Conservation (phyloP, 2,113 vertebrate species). For the Rhea americana region DNA sequence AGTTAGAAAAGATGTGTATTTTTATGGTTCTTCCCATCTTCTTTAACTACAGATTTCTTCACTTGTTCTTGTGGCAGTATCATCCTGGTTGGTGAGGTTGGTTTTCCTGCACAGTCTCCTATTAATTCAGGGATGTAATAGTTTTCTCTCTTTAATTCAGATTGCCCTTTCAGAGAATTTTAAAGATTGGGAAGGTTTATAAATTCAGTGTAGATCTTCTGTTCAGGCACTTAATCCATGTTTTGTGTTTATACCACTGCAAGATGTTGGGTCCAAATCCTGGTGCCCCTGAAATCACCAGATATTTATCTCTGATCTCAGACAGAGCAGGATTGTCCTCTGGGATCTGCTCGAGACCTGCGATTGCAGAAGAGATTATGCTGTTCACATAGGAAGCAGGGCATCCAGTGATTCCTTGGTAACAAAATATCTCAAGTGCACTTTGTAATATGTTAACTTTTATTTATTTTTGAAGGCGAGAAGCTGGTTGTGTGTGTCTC, state of each 20-base stretch:
- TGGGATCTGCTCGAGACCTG: not conserved
- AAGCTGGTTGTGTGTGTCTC: not conserved
- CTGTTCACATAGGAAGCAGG: slow-evolving; percentile 20
- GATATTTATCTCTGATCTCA: slow-evolving; percentile 2
- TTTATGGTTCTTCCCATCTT: not conserved
- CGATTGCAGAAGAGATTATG: not conserved
- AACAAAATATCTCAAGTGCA: slow-evolving; percentile 58
- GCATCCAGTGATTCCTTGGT: slow-evolving; percentile 26
- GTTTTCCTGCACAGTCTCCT: not conserved
- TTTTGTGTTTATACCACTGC: slow-evolving; percentile 9
- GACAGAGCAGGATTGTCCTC: slow-evolving; percentile 10
- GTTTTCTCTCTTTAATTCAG: not conserved
- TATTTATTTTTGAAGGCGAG: slow-evolving; percentile 28
- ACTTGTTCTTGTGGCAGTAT: not conserved
- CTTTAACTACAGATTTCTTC: not conserved
- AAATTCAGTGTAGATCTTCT: not conserved
- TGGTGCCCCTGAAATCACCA: not conserved
- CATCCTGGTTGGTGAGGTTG: not conserved
- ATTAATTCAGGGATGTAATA: not conserved
- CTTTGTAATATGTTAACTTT: slow-evolving; percentile 49
- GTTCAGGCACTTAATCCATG: not conserved
- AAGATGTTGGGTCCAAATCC: not conserved
- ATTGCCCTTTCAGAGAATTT: not conserved
- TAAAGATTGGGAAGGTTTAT: not conserved
- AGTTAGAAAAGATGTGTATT: not conserved